A percentile compares a stretch with the other conserved stretches of the same genome.
These are phyloP conservation scores for Menidia menidia DNA, from an alignment of 2,797 vertebrate genomes.

Conservation along the genomic window DNA sequence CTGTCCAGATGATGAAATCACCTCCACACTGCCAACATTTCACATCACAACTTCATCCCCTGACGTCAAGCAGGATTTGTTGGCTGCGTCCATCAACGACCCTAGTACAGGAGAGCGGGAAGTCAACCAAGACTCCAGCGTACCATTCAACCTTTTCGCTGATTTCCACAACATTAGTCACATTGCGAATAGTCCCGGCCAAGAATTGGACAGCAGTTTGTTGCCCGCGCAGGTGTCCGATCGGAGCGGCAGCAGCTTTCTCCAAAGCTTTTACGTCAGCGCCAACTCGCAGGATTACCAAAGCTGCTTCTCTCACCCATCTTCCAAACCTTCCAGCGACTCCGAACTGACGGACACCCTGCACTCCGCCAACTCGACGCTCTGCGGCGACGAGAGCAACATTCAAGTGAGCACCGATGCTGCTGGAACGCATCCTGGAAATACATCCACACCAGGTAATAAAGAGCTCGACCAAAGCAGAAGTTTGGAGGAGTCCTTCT, in stretches of 20 bases:
- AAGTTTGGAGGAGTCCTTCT: neutral
- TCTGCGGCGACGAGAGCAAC: constrained; percentile 27
- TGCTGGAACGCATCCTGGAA: neutral
- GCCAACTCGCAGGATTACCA: constrained; percentile 74
- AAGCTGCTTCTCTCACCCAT: constrained; percentile 69
- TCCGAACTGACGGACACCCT: constrained; percentile 28
- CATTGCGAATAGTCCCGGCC: neutral
- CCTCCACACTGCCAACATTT: constrained; percentile 28
- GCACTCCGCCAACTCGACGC: constrained; percentile 35
- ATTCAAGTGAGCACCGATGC: neutral
- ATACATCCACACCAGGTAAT: neutral
- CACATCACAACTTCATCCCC: constrained; percentile 65
- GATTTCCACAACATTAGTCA: constrained; percentile 41
- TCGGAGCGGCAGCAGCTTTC: constrained; percentile 52
- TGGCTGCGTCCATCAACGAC: constrained; percentile 6
- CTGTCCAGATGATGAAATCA: constrained; percentile 29
- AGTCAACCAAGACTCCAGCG: constrained; percentile 50
- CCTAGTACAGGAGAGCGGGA: constrained; percentile 2
- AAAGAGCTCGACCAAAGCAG: constrained; percentile 5
- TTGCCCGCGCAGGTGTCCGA: neutral
- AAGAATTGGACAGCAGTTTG: constrained; percentile 16
- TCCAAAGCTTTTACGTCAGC: constrained; percentile 66
- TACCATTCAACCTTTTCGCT: constrained; percentile 51
- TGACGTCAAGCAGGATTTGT: constrained; percentile 3
- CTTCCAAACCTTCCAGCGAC: constrained; percentile 36